Evolutionary conservation across 2,797 vertebrate species (phyloP), one percentile per base, ranked within the genome.

Genomic region (Myotis myotis): DNA sequence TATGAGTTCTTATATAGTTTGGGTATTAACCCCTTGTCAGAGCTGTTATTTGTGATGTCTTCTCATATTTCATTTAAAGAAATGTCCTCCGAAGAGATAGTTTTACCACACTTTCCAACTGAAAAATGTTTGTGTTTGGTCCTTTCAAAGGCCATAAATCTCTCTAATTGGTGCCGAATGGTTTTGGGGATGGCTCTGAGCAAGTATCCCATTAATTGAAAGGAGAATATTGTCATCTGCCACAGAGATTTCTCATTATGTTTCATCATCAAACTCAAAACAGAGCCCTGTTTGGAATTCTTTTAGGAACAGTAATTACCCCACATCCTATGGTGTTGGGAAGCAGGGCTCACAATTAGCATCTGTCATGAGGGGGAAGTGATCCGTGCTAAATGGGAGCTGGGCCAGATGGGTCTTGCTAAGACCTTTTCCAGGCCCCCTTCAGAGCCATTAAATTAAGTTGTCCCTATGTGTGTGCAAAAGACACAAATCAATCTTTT

Each of bases 161-260:
- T 96, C 79, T 86, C 57, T 89, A 90, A 97, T 83, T 64, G 81
- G 81, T 89, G 41, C 22, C 57, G 96, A 17, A 25, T 89, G 88
- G 38, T 92, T 97, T 86, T 44, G 1, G 87, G 89, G 68, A 91
- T 87, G 95, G 92, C 83, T 93, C 87, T 22, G 30, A 70, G 87
- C 64, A 57, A 97, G 83, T 74, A 38, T 93, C 64, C 0, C 87
- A 81, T 94, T 38, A 94, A 94, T 83, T 93, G 95, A 64, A 74
- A 89, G 83, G 87, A 83, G 93, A 96, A 91, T 96, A 82, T 86
- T 97, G 83, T 94, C 74, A 82, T 93, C 68, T 88, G 84, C 66
- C 90, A 89, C 68, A 84, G 96, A 95, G 95, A 87, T 93, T 95
- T 97, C 96, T 96, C 55, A 36, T 93, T 94, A 96, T 1, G 9